Conservation (phyloP, 2,113 vertebrate species). For the Pipra filicauda region DNA sequence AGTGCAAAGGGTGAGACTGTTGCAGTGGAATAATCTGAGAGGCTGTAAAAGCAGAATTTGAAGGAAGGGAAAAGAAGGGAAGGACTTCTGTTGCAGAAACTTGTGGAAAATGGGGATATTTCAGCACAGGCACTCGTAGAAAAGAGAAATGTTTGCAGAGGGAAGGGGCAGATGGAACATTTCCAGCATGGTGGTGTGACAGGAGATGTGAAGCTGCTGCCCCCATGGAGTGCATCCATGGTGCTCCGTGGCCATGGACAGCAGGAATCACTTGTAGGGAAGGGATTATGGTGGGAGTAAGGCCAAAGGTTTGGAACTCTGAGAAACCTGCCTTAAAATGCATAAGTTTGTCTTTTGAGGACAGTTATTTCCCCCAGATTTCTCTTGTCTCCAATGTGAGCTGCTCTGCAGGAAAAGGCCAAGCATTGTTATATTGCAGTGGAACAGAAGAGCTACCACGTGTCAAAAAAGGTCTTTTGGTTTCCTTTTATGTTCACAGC, state of each 20-base stretch:
- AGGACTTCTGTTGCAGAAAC: neutral
- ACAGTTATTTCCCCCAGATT: neutral
- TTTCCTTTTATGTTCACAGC: neutral
- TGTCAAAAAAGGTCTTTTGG: neutral
- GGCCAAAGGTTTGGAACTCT: accelerated
- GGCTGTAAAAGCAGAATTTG: neutral
- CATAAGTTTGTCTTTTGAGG: neutral
- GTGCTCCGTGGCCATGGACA: neutral
- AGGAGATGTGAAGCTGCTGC: too few relatives aligned
- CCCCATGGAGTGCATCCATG: accelerated
- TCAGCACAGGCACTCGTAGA: too few relatives aligned
- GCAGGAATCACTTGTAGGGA: neutral
- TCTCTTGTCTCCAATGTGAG: neutral
- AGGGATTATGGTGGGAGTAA: neutral
- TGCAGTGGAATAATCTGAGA: neutral
- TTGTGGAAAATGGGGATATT: accelerated
- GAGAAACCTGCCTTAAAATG: neutral
- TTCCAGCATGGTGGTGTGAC: neutral
- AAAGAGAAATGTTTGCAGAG: neutral
- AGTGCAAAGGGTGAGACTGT: neutral
- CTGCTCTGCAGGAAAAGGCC: accelerated
- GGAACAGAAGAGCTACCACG: neutral
- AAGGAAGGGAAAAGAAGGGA: too few relatives aligned
- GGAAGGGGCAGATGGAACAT: accelerated
- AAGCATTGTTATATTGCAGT: neutral